Percentiles rank a stretch among this genome's conserved stretches.
phyloP scores from a whole-genome alignment of 2,888 invertebrate species.

The Neoaliturus tenellus region DNA sequence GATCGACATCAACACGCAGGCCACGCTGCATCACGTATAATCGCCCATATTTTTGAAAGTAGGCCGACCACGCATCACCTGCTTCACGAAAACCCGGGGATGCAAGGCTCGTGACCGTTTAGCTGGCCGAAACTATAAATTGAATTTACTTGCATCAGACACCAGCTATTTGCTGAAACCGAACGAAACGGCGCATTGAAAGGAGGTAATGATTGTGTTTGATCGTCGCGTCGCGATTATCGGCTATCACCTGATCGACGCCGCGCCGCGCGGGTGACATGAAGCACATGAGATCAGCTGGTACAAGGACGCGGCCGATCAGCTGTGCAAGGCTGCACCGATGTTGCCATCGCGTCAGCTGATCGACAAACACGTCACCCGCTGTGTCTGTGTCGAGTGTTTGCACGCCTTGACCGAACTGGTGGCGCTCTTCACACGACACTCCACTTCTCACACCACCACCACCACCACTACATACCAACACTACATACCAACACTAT shows the following conservation, averaged over 20 bases:
- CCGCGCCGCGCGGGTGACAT: background rate
- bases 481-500: no score
- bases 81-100: background rate
- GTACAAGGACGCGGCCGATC: background rate
- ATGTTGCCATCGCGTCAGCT: conserved; percentile 25
- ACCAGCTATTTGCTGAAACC: conserved; percentile 12
- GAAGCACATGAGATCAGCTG: conserved; percentile 22
- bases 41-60: background rate
- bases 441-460: no score
- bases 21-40: background rate
- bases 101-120: conserved; percentile 5
- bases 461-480: no score
- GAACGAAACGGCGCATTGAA: conserved; percentile 1
- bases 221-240: conserved; percentile 1
- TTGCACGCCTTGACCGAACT: background rate
- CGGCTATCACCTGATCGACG: conserved; percentile 4
- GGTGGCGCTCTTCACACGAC: background rate
- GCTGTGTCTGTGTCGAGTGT: background rate
- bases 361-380: background rate
- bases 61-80: background rate
- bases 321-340: conserved; percentile 13
- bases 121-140: background rate
- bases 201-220: conserved; percentile 15
- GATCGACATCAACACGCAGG: background rate
- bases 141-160: conserved; percentile 18